Evolutionary conservation across 2,888 invertebrate genomes (phyloP), one percentile per base, ranked within the genome.

Genomic region (Ceriagrion tenellum): DNA sequence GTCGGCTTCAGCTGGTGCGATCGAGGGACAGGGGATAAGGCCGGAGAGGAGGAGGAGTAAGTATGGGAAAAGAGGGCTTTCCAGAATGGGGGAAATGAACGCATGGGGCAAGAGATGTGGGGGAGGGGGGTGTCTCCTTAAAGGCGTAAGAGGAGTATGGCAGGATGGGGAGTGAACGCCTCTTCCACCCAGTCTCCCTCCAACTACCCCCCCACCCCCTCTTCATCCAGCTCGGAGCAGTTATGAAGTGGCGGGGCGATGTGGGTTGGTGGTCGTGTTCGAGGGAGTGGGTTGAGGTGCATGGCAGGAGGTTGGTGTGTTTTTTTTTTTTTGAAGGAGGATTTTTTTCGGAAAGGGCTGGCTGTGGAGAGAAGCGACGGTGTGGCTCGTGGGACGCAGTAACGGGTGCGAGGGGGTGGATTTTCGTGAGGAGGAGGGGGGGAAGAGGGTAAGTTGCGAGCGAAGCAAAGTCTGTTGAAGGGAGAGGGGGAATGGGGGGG

Each of bases 381-480:
- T 81, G 74, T 81, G 74, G 74, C 74, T 81, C 59, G 35, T 81
- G 74, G 74, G 74, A 81, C 74, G 74, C 74, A n/a, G 18, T 81
- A 81, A 81, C 30, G 74, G 74, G 74, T 35, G 35, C 59, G 59
- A 18, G 74, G 74, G n/a, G 74, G 74, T 18, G 30, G 90, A 55
- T 4, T 47, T 47, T 47, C n/a, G n/a, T n/a, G n/a, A n/a, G n/a
- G 55, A 55, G 90, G 55, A 23, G 3, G n/a, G n/a, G n/a, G 8
- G 90, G 90, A 30, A 56, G 16, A 20, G 59, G 59, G 59, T 59
- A 59, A 56, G 89, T 89, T 90, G 90, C 74, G 74, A 81, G 35
- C 74, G 30, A 81, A 81, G 35, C 74, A 81, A 59, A 81, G 74
- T 81, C 74, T 59, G 74, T 20, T 0, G 56, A 59, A 59, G 35